Evolutionary conservation across 2,113 vertebrate genomes (phyloP).

Genomic region (Dicaeum eximium): DNA sequence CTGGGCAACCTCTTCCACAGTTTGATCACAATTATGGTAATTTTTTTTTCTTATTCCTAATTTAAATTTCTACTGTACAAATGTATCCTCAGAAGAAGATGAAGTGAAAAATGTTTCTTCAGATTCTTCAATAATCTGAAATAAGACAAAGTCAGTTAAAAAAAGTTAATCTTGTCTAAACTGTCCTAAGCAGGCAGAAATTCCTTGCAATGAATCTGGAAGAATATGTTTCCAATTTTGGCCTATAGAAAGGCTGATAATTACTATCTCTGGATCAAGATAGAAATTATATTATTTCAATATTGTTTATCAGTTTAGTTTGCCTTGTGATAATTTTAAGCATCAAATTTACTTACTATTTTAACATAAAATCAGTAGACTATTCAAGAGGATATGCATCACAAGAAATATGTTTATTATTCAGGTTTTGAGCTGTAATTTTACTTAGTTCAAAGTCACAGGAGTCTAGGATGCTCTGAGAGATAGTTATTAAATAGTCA

Average conservation of each 20-base stretch:
- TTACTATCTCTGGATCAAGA: neutral
- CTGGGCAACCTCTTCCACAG: neutral
- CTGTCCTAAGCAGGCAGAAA: neutral
- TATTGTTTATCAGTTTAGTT: neutral
- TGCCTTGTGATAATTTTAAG: neutral
- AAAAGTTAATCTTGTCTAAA: neutral
- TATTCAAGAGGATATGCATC: neutral
- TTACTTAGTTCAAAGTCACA: neutral
- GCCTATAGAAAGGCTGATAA: neutral
- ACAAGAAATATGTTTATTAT: neutral
- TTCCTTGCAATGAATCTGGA: neutral
- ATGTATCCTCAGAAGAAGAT: neutral
- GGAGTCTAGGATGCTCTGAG: neutral
- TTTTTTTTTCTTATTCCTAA: neutral
- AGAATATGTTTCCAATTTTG: neutral
- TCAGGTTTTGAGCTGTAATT: neutral
- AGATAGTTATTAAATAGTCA: neutral
- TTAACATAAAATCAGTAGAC: neutral
- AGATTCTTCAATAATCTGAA: neutral
- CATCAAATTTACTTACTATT: neutral
- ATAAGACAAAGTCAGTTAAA: neutral
- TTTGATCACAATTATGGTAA: neutral
- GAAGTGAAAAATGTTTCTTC: neutral
- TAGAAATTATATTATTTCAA: neutral
- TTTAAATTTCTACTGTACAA: neutral